phyloP scores from a whole-genome alignment of 2,113 vertebrate species.

The Garra rufa region DNA sequence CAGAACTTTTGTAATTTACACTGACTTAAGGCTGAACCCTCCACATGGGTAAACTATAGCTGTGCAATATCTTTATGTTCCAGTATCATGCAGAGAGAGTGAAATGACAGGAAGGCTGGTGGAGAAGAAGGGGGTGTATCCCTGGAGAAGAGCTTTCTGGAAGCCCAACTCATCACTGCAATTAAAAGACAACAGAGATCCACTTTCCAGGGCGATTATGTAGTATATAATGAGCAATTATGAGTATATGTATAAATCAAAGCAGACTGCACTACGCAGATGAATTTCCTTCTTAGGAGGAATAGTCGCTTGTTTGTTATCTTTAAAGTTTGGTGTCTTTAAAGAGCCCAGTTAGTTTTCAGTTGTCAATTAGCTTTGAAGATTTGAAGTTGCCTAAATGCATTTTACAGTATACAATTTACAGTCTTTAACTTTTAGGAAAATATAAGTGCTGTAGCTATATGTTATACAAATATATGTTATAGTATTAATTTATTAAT shows the following conservation, averaged over 20 bases:
- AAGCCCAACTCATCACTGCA: slow-evolving; percentile 24
- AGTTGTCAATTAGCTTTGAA: not conserved
- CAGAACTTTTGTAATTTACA: slow-evolving; percentile 32
- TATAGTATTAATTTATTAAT: no score
- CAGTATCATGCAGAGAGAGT: slow-evolving; percentile 11
- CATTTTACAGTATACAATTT: not conserved
- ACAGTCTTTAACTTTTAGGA: not conserved
- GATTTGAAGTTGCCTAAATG: not conserved
- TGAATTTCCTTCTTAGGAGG: not conserved
- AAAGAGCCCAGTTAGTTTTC: no score
- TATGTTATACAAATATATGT: no score
- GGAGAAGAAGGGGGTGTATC: slow-evolving; percentile 32
- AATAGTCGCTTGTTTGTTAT: not conserved
- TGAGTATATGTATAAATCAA: slow-evolving; percentile 35
- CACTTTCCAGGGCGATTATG: slow-evolving; percentile 27
- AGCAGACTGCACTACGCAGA: slow-evolving; percentile 18
- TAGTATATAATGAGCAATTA: slow-evolving; percentile 41
- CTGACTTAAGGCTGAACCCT: slow-evolving; percentile 19
- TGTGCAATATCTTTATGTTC: slow-evolving; percentile 43
- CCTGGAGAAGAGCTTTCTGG: slow-evolving; percentile 37
- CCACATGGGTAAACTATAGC: slow-evolving; percentile 20
- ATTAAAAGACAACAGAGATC: slow-evolving; percentile 50
- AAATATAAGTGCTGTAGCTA: no score
- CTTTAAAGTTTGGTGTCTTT: no score
- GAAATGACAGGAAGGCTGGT: slow-evolving; percentile 17